phyloP scores from a whole-genome alignment of 2,888 invertebrate species.

The Eupithecia dodoneata region DNA sequence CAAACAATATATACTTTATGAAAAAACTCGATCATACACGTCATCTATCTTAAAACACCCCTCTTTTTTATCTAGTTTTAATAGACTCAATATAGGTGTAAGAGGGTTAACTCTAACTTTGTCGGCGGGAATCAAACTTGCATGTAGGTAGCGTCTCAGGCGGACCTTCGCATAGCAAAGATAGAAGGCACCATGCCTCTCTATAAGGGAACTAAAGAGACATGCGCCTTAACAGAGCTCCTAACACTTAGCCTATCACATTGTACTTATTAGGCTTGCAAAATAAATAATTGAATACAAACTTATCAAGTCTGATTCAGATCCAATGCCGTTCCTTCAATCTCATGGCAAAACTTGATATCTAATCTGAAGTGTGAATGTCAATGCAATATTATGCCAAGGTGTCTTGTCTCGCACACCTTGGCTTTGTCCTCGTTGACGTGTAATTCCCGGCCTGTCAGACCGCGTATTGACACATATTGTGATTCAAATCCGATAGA shows the following conservation, averaged over 20 bases:
- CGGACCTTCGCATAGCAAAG: background rate
- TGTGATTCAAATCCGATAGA: conserved; percentile 31
- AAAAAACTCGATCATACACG: too few relatives aligned
- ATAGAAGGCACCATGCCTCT: background rate
- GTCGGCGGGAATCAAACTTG: background rate
- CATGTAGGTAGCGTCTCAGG: background rate
- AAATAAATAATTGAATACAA: too few relatives aligned
- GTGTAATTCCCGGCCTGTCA: conserved; percentile 8
- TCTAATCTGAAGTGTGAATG: background rate
- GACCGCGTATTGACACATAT: conserved; percentile 32
- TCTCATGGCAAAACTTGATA: background rate
- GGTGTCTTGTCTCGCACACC: background rate
- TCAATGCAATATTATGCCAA: background rate
- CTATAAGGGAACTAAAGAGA: too few relatives aligned
- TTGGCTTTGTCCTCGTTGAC: background rate
- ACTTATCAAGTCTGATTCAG: too few relatives aligned
- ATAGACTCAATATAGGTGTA: too few relatives aligned
- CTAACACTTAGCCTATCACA: too few relatives aligned
- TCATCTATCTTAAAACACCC: too few relatives aligned
- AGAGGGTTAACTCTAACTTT: background rate
- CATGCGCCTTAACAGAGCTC: too few relatives aligned
- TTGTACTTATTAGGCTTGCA: too few relatives aligned
- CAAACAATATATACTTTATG: too few relatives aligned
- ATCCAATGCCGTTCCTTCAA: background rate
- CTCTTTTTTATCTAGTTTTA: too few relatives aligned